Evolutionary conservation across 1,140 invertebrate species (phyloP), one percentile per base, ranked within the genome.

Genomic region (Zophobas morio): DNA sequence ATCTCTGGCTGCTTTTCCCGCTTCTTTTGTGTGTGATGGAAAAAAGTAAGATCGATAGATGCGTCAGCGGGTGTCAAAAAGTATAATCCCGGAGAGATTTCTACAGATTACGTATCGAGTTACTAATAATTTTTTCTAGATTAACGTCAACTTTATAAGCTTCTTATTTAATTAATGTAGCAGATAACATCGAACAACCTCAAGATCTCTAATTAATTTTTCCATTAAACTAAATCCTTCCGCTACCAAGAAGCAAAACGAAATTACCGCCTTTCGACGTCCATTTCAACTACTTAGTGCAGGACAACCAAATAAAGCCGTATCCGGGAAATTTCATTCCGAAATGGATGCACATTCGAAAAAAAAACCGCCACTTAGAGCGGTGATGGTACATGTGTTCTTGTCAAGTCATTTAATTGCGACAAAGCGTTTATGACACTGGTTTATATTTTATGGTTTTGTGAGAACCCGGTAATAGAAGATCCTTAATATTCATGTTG

Each of bases 111-210:
- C 60, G 37, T 66, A 66, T 66, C 60, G 60, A 66, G 49, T 51
- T 51, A 51, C 60, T 40, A 47, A 66, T 20, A 40, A 66, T 66
- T 66, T 66, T 66, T 40, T 66, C 60, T 42, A 40, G 39, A 66
- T 66, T 66, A 66, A 66, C 39, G 60, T 66, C 60, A 66, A 42
- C 60, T 47, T 66, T 40, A 66, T 51, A 66, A 66, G 60, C 60
- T 46, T 40, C 60, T 66, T 66, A 66, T 66, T 66, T 66, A 66
- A 66, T 66, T 66, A 66, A 66, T 66, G 60, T 66, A 66, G n/a
- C 6, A 66, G 60, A 66, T 66, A 66, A 66, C 37, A 66, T 66
- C 60, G 60, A 40, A 66, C 39, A 66, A 66, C 37, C 42, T 42
- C 49, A 20, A 51, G n/a, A 51, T 51, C n/a, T 51, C 39, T 66